phyloP scores from a whole-genome alignment of 2,113 vertebrate species.

The Catharus fuscescens region DNA sequence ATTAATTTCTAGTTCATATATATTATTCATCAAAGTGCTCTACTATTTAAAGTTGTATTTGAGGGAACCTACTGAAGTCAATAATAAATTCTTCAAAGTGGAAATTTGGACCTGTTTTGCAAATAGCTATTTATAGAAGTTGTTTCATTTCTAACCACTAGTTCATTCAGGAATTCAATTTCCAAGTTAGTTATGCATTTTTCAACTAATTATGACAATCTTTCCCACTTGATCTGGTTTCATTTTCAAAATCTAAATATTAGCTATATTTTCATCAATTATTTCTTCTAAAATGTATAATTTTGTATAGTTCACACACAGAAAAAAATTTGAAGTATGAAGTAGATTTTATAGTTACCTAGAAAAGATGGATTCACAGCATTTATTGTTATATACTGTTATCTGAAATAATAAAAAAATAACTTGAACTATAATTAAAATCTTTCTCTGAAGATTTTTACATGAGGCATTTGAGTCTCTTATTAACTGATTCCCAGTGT shows the following conservation, averaged over 20 bases:
- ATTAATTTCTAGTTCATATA: slow-evolving; percentile 63
- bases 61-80: background rate
- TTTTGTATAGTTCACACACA: background rate
- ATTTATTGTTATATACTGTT: background rate
- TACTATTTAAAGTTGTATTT: slow-evolving; percentile 58
- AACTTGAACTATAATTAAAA: background rate
- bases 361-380: background rate
- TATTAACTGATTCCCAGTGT: background rate
- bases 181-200: background rate
- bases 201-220: background rate
- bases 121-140: background rate
- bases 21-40: slow-evolving; percentile 69
- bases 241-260: background rate
- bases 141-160: background rate
- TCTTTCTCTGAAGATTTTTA: background rate
- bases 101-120: background rate
- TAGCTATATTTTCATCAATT: background rate
- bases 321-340: background rate
- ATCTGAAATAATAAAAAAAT: background rate
- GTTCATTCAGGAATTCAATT: background rate
- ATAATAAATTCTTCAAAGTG: slow-evolving; percentile 43
- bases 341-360: background rate
- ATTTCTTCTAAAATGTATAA: background rate
- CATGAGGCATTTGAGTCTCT: background rate
- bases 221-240: background rate